These are phyloP conservation scores for Cydia fagiglandana DNA, from an alignment of 1,140 invertebrate genomes.

Conservation along the genomic window DNA sequence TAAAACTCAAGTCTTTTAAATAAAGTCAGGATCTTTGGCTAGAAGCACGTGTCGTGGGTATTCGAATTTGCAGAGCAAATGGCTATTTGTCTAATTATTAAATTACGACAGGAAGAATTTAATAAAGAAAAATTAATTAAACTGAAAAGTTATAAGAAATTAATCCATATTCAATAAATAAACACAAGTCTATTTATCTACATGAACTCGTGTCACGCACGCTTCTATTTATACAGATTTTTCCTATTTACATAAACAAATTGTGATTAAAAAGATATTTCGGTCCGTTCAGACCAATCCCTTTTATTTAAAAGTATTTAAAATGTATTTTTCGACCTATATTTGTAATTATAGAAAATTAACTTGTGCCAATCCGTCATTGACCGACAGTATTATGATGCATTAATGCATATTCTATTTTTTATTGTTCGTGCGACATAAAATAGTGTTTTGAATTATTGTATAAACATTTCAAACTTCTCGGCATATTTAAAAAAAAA, in stretches of 20 bases:
- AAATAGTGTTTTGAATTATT: neutral
- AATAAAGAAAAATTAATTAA: no score
- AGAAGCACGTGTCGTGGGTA: no score
- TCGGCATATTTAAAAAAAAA: neutral
- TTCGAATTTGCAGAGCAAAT: no score
- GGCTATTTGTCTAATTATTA: no score
- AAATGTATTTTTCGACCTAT: conserved; percentile 30
- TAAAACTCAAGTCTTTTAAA: no score
- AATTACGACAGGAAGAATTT: no score
- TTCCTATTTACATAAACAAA: conserved; percentile 28
- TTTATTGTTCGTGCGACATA: neutral
- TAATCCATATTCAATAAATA: neutral
- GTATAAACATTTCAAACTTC: neutral
- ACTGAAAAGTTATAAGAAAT: neutral
- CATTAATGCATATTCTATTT: neutral
- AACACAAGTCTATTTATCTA: neutral
- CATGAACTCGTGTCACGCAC: conserved; percentile 7
- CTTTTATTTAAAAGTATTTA: conserved; percentile 23
- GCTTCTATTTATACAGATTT: conserved; percentile 15
- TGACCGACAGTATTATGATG: conserved; percentile 10
- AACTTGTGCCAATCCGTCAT: conserved; percentile 23
- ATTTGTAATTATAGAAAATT: conserved; percentile 25
- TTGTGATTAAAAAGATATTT: conserved; percentile 30
- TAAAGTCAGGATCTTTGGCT: no score
- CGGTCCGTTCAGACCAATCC: conserved; percentile 26